Percentiles rank a stretch among this genome's conserved stretches.
These are phyloP conservation scores for Phalacrocorax pelagicus DNA, from an alignment of 2,113 vertebrate species.

Conservation along the genomic window DNA sequence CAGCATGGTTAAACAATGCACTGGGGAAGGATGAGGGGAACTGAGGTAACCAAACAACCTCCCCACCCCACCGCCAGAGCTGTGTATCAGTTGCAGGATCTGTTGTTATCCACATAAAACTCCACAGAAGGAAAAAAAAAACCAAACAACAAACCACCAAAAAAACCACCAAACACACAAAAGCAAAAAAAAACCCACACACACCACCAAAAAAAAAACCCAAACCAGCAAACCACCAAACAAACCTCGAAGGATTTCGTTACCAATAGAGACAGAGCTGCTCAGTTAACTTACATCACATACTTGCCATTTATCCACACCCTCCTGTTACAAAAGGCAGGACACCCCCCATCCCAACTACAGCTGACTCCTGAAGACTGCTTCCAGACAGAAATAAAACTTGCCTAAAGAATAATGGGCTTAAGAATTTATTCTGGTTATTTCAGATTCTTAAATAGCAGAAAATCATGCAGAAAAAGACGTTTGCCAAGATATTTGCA, in stretches of 20 bases:
- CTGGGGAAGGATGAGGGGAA: background rate
- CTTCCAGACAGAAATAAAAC: background rate
- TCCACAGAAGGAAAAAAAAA: rapidly evolving
- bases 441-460: background rate
- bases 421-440: background rate
- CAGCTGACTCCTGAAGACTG: background rate
- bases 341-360: background rate
- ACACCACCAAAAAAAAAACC: too few species aligned
- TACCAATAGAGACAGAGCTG: background rate
- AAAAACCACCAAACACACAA: too few species aligned
- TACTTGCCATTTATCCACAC: background rate
- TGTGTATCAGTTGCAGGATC: rapidly evolving
- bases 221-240: too few species aligned
- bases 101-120: background rate
- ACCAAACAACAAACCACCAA: too few species aligned
- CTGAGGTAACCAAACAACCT: background rate
- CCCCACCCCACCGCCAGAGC: background rate
- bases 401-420: background rate
- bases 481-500: background rate
- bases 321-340: background rate
- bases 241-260: background rate
- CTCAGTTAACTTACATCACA: background rate
- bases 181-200: too few species aligned
- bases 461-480: background rate
- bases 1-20: background rate